Conservation (phyloP, 2,113 vertebrate species). For the Ahaetulla prasina region DNA sequence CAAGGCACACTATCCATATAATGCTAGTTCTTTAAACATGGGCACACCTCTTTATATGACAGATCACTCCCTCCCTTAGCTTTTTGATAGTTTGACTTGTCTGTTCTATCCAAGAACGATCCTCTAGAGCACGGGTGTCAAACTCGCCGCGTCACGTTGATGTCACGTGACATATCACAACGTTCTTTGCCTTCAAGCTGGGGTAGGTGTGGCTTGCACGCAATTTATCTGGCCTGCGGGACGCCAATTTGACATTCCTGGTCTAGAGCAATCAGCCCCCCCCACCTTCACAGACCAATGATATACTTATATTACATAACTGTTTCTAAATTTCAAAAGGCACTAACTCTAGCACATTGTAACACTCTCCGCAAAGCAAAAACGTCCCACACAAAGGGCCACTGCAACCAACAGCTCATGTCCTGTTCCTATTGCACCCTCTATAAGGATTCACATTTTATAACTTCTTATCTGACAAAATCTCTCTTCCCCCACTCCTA, state of each 20-base stretch:
- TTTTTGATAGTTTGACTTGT: neutral
- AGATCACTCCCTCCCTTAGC: neutral
- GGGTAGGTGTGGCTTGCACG: too few species aligned
- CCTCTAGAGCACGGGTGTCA: too few species aligned
- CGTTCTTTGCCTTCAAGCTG: too few species aligned
- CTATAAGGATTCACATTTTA: neutral
- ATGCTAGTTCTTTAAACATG: fast-evolving
- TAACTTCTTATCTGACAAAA: neutral
- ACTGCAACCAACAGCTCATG: neutral
- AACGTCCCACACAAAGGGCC: neutral
- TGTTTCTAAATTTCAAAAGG: neutral
- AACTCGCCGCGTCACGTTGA: too few species aligned
- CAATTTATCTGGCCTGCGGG: too few species aligned
- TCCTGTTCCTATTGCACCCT: too few species aligned
- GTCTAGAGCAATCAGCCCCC: neutral
- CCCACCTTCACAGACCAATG: neutral
- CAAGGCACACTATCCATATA: neutral
- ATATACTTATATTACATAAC: neutral
- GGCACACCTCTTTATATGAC: slow-evolving; percentile 14
- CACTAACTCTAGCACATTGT: neutral
- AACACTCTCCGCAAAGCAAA: neutral
- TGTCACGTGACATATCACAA: too few species aligned
- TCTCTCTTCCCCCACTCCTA: neutral
- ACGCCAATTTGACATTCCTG: too few species aligned
- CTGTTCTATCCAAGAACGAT: neutral